Conservation (phyloP, 2,113 vertebrate genomes). For the Megaceryle maxima region DNA sequence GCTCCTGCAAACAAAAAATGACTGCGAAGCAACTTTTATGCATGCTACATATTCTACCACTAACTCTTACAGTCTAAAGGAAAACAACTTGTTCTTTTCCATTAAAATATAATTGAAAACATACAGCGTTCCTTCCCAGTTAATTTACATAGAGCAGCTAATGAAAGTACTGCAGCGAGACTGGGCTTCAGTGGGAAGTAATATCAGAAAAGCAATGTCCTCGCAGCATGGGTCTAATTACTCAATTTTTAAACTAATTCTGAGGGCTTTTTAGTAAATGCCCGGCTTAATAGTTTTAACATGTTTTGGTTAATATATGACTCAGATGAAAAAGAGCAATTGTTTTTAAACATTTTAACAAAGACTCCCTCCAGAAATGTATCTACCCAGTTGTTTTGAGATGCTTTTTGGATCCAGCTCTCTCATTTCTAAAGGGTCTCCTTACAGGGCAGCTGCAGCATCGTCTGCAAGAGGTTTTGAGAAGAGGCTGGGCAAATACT, state of each 20-base stretch:
- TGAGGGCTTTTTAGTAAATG: slow-evolving; percentile 57
- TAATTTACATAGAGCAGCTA: slow-evolving; percentile 58
- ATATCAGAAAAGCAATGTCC: slow-evolving; percentile 52
- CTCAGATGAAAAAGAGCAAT: slow-evolving; percentile 40
- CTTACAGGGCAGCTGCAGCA: not conserved
- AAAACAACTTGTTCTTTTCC: slow-evolving; percentile 36
- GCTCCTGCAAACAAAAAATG: slow-evolving; percentile 17
- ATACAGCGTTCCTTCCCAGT: slow-evolving; percentile 33
- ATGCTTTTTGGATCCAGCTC: not conserved
- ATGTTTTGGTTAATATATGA: slow-evolving; percentile 46
- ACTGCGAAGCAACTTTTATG: slow-evolving; percentile 27
- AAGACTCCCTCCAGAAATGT: not conserved
- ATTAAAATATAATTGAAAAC: slow-evolving; percentile 69
- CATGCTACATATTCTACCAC: not conserved
- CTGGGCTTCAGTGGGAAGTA: slow-evolving; percentile 20
- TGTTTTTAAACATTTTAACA: slow-evolving; percentile 14
- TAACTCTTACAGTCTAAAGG: not conserved
- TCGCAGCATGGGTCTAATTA: slow-evolving; percentile 69
- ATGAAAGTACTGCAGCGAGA: slow-evolving; percentile 50
- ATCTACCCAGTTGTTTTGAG: not conserved
- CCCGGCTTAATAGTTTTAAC: slow-evolving; percentile 42
- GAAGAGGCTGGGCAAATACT: not conserved
- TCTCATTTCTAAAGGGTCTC: not conserved
- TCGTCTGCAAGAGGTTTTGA: not conserved
- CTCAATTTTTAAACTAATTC: slow-evolving; percentile 76